These are phyloP conservation scores for Eustalomyia histrio DNA, from an alignment of 2,888 invertebrate genomes.

Conservation along the genomic window DNA sequence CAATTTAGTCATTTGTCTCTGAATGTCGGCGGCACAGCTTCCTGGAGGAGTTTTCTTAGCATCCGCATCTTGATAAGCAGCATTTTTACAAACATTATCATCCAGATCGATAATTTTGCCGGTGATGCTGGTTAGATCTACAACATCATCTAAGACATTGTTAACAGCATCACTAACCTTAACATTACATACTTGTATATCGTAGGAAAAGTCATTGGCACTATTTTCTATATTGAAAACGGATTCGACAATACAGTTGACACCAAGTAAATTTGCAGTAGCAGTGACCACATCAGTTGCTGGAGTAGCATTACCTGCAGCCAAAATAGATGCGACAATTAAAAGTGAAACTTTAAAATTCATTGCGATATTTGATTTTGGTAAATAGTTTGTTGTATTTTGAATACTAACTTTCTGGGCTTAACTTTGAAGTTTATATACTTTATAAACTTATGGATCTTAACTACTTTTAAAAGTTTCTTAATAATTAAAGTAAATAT, in stretches of 20 bases:
- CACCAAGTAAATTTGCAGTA: constrained; percentile 14
- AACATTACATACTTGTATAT: constrained; percentile 31
- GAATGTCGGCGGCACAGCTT: constrained; percentile 14
- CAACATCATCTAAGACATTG: constrained; percentile 2
- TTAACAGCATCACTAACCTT: background rate
- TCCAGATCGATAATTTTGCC: constrained; percentile 9
- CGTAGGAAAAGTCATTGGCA: constrained; percentile 28
- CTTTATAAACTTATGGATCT: background rate
- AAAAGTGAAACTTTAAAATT: constrained; percentile 1
- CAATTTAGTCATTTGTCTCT: constrained; percentile 23
- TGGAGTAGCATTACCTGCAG: background rate
- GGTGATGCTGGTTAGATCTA: constrained; percentile 15
- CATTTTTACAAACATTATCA: constrained; percentile 41
- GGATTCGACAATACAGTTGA: constrained; percentile 23
- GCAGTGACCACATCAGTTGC: background rate
- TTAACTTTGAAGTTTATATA: background rate
- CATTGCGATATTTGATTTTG: constrained; percentile 10
- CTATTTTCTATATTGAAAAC: constrained; percentile 19
- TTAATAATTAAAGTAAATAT: background rate
- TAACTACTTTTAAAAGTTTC: background rate
- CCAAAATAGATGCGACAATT: background rate
- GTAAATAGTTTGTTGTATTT: constrained; percentile 1
- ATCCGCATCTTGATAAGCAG: constrained; percentile 11
- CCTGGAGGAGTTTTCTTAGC: constrained; percentile 19
- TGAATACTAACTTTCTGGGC: background rate